Conservation (phyloP, 2,888 invertebrate genomes). For the Eristalis tenax region DNA sequence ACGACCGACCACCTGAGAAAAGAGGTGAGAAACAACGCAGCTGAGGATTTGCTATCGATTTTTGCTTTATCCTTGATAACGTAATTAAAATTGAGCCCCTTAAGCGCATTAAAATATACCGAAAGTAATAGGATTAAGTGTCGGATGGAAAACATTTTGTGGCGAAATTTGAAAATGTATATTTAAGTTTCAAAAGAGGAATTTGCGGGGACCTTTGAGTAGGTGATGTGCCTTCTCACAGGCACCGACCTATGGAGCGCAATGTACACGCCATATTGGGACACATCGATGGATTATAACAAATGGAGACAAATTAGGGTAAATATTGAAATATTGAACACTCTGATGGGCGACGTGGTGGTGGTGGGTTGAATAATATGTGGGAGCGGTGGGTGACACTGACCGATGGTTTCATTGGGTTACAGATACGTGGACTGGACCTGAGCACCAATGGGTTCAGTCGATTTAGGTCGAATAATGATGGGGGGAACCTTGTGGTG, state of each 20-base stretch:
- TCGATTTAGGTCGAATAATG: not conserved
- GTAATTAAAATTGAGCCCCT: conserved; percentile 68
- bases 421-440: not conserved
- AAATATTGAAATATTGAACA: not conserved
- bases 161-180: conserved; percentile 37
- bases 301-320: conserved; percentile 12
- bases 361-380: too few species aligned
- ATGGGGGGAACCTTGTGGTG: not conserved
- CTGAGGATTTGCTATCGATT: conserved; percentile 56
- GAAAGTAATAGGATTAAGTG: conserved; percentile 61
- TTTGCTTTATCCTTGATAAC: conserved; percentile 58
- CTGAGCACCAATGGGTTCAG: not conserved
- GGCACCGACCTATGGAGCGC: not conserved
- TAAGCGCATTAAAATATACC: conserved; percentile 64
- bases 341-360: not conserved
- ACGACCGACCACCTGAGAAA: conserved; percentile 1
- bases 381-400: not conserved
- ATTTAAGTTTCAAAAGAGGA: conserved; percentile 20
- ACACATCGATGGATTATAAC: conserved; percentile 12
- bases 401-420: not conserved
- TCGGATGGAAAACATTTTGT: conserved; percentile 37
- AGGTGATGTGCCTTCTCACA: conserved; percentile 6
- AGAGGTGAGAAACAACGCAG: conserved; percentile 21
- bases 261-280: not conserved
- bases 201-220: not conserved